phyloP scores from a whole-genome alignment of 2,888 invertebrate genomes.

The Quadroppia sp. region DNA sequence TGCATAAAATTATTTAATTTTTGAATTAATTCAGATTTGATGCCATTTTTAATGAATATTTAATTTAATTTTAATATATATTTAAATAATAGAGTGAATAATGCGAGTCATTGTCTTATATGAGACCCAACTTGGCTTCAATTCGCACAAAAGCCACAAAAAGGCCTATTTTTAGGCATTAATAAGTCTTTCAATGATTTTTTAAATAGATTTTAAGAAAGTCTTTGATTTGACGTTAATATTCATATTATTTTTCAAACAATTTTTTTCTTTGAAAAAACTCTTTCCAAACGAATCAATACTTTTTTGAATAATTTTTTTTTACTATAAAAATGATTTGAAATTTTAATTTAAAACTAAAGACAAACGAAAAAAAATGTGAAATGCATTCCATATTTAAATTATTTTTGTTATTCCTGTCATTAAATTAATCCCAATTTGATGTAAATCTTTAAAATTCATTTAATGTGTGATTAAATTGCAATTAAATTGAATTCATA shows the following conservation, averaged over 20 bases:
- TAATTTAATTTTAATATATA: background rate
- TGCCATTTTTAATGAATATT: background rate
- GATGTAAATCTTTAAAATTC: background rate
- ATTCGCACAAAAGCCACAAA: conserved; percentile 22
- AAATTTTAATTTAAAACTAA: background rate
- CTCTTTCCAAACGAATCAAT: background rate
- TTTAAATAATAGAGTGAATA: conserved; percentile 20
- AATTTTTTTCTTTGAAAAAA: background rate
- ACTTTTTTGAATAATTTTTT: background rate
- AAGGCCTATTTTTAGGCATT: background rate
- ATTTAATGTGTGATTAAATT: conserved; percentile 20
- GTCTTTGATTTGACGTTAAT: conserved; percentile 7
- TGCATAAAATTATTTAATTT: background rate
- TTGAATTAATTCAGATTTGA: background rate
- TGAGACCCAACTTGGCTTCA: background rate
- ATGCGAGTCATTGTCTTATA: conserved; percentile 8
- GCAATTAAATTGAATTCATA: no score
- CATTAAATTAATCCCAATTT: conserved; percentile 1
- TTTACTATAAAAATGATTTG: background rate
- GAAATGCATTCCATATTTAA: conserved; percentile 17
- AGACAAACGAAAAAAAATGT: background rate
- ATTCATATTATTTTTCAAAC: background rate
- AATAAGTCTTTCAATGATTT: conserved; percentile 10
- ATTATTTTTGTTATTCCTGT: background rate
- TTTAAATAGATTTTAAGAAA: background rate